Conservation (phyloP, 2,888 invertebrate species). For the Itoplectis maculator region DNA sequence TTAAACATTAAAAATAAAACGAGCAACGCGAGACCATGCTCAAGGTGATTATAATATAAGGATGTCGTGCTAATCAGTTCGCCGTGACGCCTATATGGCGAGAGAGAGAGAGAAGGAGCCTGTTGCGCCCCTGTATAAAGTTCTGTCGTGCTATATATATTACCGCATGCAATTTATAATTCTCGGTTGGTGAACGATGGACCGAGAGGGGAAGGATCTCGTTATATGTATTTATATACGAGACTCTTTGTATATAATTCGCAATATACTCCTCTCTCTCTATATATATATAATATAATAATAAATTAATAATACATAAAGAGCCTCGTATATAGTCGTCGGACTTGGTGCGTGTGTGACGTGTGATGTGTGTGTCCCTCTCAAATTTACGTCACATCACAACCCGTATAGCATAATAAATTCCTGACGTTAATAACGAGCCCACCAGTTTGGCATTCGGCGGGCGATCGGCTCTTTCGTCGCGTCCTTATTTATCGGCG, state of each 20-base stretch:
- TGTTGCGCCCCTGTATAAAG: background rate
- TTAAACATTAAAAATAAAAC: too few relatives aligned
- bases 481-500: background rate
- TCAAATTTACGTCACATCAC: too few relatives aligned
- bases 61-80: slow-evolving; percentile 43
- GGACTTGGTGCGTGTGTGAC: background rate
- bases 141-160: slow-evolving; percentile 11
- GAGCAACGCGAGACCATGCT: slow-evolving; percentile 52
- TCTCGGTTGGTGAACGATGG: slow-evolving; percentile 10
- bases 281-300: background rate
- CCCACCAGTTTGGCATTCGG: slow-evolving; percentile 42
- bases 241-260: background rate
- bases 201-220: slow-evolving; percentile 11
- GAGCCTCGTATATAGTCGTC: background rate
- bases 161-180: slow-evolving; percentile 25
- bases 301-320: too few relatives aligned
- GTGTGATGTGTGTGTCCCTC: background rate
- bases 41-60: slow-evolving; percentile 53
- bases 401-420: slow-evolving; percentile 33
- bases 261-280: too few relatives aligned
- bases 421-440: slow-evolving; percentile 33
- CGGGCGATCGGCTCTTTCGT: slow-evolving; percentile 7
- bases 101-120: background rate
- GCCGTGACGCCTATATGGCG: slow-evolving; percentile 15
- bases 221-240: background rate